Percentiles rank a stretch among this genome's conserved stretches.
Evolutionary conservation across 2,113 vertebrate species (phyloP).

Genomic region (Apteryx mantelli): DNA sequence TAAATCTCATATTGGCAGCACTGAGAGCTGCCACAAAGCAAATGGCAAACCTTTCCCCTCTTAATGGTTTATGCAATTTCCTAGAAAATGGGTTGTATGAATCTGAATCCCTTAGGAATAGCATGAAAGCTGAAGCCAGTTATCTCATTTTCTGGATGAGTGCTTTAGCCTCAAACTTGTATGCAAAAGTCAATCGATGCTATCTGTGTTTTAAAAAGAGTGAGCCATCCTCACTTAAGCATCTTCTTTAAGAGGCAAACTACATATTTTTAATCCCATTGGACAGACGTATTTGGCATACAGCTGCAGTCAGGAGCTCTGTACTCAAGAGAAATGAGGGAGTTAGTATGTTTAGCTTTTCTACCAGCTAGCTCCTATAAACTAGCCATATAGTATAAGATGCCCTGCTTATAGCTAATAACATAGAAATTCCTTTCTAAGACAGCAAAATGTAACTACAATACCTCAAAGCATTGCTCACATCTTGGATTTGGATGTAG

Average conservation of each 20-base stretch:
- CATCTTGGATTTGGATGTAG: background rate
- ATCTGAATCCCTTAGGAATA: background rate
- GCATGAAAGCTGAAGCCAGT: background rate
- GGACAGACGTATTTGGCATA: background rate
- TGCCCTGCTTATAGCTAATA: background rate
- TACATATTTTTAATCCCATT: background rate
- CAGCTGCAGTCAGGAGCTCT: background rate
- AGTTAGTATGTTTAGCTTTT: background rate
- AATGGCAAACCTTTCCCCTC: background rate
- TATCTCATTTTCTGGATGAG: conserved; percentile 11
- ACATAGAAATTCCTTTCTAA: background rate
- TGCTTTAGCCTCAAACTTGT: background rate
- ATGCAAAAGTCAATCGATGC: background rate
- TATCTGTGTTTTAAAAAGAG: background rate
- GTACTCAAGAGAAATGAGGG: background rate
- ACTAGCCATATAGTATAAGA: background rate
- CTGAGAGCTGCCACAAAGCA: background rate
- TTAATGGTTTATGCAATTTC: background rate
- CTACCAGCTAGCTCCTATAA: background rate
- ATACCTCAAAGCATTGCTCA: background rate
- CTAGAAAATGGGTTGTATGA: background rate
- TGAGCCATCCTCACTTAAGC: background rate
- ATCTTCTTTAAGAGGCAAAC: background rate
- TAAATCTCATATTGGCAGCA: background rate
- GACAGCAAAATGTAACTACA: background rate